A percentile compares a stretch with the other conserved stretches of the same genome.
These are phyloP conservation scores for Cryptocheilus praepositus DNA, from an alignment of 2,888 invertebrate species.

Conservation along the genomic window DNA sequence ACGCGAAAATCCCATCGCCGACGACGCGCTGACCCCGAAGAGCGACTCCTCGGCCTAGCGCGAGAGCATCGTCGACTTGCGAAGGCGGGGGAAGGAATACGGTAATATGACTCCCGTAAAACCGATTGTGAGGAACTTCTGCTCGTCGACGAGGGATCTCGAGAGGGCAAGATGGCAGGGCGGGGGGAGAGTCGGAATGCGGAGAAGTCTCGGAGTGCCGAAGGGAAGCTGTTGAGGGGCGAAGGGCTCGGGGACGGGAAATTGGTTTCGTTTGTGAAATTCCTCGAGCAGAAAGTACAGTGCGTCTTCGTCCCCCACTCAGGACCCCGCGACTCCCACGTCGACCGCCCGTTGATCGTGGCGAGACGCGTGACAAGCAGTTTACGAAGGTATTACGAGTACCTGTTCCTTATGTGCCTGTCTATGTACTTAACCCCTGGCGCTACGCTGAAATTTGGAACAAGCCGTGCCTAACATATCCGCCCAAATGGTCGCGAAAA, in stretches of 20 bases:
- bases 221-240: neutral
- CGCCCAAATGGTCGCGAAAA: no score
- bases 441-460: no score
- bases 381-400: constrained; percentile 14
- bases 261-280: constrained; percentile 60
- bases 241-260: constrained; percentile 40
- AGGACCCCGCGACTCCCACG: neutral
- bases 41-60: neutral
- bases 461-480: no score
- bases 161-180: constrained; percentile 13
- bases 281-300: constrained; percentile 45
- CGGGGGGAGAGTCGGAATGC: constrained; percentile 26
- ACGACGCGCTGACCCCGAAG: constrained; percentile 20
- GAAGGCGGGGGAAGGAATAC: constrained; percentile 13
- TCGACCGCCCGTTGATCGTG: constrained; percentile 2
- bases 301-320: constrained; percentile 25
- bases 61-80: neutral
- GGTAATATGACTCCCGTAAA: constrained; percentile 38
- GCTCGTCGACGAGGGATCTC: neutral
- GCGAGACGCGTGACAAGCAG: constrained; percentile 22
- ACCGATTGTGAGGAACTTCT: constrained; percentile 27
- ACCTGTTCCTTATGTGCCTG: neutral
- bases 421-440: constrained; percentile 4
- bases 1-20: neutral
- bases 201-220: constrained; percentile 18